phyloP scores from a whole-genome alignment of 2,797 vertebrate species.

The Semaprochilodus insignis region DNA sequence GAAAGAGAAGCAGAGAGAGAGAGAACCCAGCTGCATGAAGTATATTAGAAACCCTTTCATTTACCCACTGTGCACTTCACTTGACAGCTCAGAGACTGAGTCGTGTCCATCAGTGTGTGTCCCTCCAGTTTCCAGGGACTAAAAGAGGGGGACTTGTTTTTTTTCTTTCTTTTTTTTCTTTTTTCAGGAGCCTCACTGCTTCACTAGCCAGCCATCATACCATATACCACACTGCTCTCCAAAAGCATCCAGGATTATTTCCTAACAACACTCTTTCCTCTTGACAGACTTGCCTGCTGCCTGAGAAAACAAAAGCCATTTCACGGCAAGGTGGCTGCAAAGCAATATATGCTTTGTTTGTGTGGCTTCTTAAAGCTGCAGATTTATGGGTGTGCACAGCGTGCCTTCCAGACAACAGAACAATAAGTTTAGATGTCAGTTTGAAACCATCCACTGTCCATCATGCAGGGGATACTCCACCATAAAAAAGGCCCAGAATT shows the following conservation, averaged over 20 bases:
- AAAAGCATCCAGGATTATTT: constrained; percentile 25
- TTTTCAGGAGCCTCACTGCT: constrained; percentile 1
- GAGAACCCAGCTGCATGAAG: constrained; percentile 30
- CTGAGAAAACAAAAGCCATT: constrained; percentile 43
- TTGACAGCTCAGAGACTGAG: constrained; percentile 36
- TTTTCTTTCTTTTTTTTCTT: background rate
- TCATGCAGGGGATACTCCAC: constrained; percentile 22
- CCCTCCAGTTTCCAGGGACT: constrained; percentile 9
- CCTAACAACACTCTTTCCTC: constrained; percentile 19
- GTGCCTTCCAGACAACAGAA: constrained; percentile 2
- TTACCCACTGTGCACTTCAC: constrained; percentile 38
- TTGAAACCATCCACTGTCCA: constrained; percentile 31
- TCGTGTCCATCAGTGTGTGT: constrained; percentile 13
- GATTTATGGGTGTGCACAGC: background rate
- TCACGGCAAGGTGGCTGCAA: constrained; percentile 39
- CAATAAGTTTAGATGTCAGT: constrained; percentile 8
- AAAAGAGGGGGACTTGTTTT: background rate
- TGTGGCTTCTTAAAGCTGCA: constrained; percentile 30
- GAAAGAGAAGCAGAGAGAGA: background rate
- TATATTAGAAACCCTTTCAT: constrained; percentile 37
- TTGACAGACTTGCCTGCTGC: constrained; percentile 27
- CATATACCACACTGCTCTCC: constrained; percentile 16
- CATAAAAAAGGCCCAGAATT: background rate
- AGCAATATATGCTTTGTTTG: constrained; percentile 40
- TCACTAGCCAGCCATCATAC: constrained; percentile 24